Evolutionary conservation across 1,140 invertebrate species (phyloP), one percentile per base, ranked within the genome.

Genomic region (Bursaphelenchus mucronatus): DNA sequence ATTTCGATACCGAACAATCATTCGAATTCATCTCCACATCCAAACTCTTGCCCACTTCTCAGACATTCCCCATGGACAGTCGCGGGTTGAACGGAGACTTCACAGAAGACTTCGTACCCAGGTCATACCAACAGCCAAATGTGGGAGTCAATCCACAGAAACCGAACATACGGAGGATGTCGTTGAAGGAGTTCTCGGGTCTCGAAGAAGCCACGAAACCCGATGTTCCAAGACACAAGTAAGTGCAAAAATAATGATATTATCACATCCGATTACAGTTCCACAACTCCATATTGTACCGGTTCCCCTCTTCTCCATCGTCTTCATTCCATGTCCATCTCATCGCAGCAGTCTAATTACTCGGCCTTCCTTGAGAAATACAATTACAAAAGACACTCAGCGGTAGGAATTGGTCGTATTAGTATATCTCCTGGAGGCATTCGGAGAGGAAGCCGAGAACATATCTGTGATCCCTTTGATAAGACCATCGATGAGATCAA

Each of bases 171-270:
- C 59, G 63, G 9, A 52, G 63, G 8, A 64, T 64, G 63, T 63
- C 57, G 10, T 41, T 64, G n/a, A 64, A 64, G 21, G 63, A 64
- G 21, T 64, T 64, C 41, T 61, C 63, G 10, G 63, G 63, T 3
- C 30, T 64, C 0, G 63, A 64, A 61, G 46, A 59, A 39, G 57
- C 41, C 10, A 9, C 63, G 0, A 66, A 64, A 15, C 30, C 63
- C 11, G 58, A 55, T 39, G 57, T 59, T 17, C 57, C 57, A 45
- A 45, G 57, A 46, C 57, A 61, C 30, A 62, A 54, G 59, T 53
- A 15, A 61, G 52, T 40, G 45, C 13, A 58, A 15, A 61, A 61
- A 8, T 5, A 54, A 54, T 54, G 10, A n/a, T 17, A 61, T 4
- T 39, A 4, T 19, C 53, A 15, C 19, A 11, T 15, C n/a, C 30